Conservation (phyloP, 2,797 vertebrate species). For the Trematocara caparti region DNA sequence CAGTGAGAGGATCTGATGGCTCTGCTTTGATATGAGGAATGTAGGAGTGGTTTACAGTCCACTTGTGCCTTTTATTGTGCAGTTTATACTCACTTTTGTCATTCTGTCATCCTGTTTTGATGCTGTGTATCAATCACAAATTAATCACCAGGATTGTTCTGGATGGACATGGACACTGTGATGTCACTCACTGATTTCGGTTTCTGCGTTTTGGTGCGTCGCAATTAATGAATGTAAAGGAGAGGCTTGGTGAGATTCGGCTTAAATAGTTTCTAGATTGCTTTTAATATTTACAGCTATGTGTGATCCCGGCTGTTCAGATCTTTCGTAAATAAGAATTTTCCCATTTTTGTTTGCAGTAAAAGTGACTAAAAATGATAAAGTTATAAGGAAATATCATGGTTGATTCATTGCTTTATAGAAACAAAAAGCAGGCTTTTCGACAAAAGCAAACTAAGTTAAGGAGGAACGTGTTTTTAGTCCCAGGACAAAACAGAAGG, state of each 20-base stretch:
- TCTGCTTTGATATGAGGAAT: not conserved
- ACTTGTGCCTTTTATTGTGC: not conserved
- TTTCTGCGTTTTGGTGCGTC: rapidly evolving
- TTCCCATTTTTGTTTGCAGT: not conserved
- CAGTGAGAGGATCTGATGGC: not conserved
- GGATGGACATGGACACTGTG: not conserved
- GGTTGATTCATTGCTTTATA: not conserved
- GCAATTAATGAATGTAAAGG: not conserved
- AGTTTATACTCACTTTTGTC: not conserved
- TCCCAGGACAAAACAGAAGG: not conserved
- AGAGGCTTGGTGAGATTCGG: not conserved
- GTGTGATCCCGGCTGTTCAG: rapidly evolving
- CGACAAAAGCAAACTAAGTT: not conserved
- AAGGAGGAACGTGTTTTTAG: not conserved
- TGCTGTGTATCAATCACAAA: not conserved
- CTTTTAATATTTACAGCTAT: not conserved
- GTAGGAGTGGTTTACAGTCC: not conserved
- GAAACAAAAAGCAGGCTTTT: not conserved
- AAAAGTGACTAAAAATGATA: not conserved
- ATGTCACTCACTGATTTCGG: not conserved
- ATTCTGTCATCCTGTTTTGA: not conserved
- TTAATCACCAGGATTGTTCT: not conserved
- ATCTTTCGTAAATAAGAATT: not conserved
- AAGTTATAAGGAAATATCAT: not conserved
- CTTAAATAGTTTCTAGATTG: not conserved